Evolutionary conservation across 2,797 vertebrate species (phyloP).

Genomic region (Coilia nasus): DNA sequence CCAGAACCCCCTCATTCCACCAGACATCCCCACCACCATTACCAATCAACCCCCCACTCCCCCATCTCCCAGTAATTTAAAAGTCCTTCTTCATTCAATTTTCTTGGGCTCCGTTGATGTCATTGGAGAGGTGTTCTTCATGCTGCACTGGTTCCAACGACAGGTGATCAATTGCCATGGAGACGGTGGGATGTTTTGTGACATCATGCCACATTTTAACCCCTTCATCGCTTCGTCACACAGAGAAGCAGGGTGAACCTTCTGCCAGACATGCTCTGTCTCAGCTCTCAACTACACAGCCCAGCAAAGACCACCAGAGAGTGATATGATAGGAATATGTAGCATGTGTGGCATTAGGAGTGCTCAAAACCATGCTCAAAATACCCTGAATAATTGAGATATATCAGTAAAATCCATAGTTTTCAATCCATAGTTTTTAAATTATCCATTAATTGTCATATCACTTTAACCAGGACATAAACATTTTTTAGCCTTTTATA

Average conservation of each 20-base stretch:
- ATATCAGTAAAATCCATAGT: not conserved
- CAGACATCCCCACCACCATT: too few species aligned
- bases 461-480: too few species aligned
- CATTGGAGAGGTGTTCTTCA: not conserved
- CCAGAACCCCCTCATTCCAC: not conserved
- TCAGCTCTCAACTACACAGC: too few species aligned
- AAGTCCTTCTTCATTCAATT: slow-evolving; percentile 8
- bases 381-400: not conserved
- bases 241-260: not conserved
- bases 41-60: not conserved
- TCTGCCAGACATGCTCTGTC: too few species aligned
- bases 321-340: too few species aligned
- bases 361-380: not conserved
- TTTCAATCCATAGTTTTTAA: too few species aligned
- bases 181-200: not conserved
- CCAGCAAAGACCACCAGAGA: not conserved
- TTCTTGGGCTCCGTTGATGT: not conserved
- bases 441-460: too few species aligned
- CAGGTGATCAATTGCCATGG: slow-evolving; percentile 22
- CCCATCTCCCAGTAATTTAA: not conserved
- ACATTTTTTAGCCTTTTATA: too few species aligned
- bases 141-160: not conserved
- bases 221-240: not conserved
- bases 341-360: too few species aligned
- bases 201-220: slow-evolving; percentile 6